These are phyloP conservation scores for Limosa lapponica DNA, from an alignment of 2,797 vertebrate species.

Conservation along the genomic window DNA sequence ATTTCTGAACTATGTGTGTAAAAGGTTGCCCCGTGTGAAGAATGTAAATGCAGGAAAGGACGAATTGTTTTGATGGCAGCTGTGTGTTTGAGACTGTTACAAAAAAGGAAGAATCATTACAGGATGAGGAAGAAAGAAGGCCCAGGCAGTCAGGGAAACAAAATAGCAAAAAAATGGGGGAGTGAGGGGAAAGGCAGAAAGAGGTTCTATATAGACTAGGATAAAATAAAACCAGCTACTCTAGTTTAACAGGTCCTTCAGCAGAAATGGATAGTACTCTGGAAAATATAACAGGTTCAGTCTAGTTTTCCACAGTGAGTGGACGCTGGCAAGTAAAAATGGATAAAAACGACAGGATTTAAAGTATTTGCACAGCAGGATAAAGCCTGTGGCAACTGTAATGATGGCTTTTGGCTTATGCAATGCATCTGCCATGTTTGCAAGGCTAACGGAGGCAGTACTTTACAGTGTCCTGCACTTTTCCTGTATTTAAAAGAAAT, in stretches of 20 bases:
- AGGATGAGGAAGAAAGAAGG: constrained; percentile 58
- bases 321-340: neutral
- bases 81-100: constrained; percentile 26
- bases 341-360: neutral
- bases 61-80: constrained; percentile 33
- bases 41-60: constrained; percentile 4
- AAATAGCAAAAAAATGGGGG: neutral
- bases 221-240: neutral
- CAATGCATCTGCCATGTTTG: neutral
- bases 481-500: neutral
- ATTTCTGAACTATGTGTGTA: neutral
- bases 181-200: neutral
- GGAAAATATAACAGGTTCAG: neutral
- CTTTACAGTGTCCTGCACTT: neutral
- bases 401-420: neutral
- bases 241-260: neutral
- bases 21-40: neutral
- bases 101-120: constrained; percentile 59
- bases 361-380: neutral
- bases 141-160: constrained; percentile 1
- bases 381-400: neutral
- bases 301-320: neutral
- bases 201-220: neutral
- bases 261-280: neutral
- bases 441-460: neutral